Conservation (phyloP, 2,888 invertebrate species). For the Macropis europaea region DNA sequence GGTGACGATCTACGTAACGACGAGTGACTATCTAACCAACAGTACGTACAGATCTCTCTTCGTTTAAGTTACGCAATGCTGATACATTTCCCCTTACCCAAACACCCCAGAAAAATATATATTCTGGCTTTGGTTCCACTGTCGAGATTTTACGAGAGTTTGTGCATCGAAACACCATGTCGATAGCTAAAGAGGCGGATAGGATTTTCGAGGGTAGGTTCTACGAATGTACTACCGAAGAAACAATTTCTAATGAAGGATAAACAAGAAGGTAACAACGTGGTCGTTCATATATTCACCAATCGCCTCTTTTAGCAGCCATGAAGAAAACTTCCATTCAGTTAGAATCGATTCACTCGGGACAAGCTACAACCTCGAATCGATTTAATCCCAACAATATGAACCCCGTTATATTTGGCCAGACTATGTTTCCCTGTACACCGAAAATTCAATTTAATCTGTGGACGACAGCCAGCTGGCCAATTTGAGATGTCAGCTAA, state of each 20-base stretch:
- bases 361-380: background rate
- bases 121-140: background rate
- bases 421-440: background rate
- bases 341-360: background rate
- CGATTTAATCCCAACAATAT: slow-evolving; percentile 11
- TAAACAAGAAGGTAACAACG: background rate
- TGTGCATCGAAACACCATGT: background rate
- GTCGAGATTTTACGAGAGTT: background rate
- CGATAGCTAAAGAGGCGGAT: background rate
- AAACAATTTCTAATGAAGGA: background rate
- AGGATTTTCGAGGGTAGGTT: background rate
- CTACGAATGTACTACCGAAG: background rate
- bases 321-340: background rate
- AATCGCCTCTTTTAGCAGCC: background rate
- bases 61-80: slow-evolving; percentile 1
- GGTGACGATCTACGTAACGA: slow-evolving; percentile 21
- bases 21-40: slow-evolving; percentile 22
- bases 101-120: background rate
- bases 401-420: slow-evolving; percentile 1
- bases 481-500: background rate
- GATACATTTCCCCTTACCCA: background rate
- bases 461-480: background rate
- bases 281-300: background rate
- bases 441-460: background rate
- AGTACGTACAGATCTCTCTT: slow-evolving; percentile 13